Base-by-base conservation (phyloP, 2,797 vertebrate species). In the Sebastes taczanowskii region DNA sequence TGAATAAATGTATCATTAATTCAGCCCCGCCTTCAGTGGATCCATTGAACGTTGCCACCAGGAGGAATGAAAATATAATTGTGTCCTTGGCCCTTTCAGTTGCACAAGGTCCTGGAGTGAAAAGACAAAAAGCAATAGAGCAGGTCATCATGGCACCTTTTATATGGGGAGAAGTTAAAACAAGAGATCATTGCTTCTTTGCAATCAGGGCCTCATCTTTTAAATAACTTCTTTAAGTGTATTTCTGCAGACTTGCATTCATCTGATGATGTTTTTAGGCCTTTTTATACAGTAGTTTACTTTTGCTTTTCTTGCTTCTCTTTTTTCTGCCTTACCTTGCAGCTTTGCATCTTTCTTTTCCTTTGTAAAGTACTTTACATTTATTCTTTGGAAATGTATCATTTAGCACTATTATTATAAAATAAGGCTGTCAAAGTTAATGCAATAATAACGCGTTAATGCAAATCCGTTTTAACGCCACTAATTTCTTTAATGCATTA, bases 1-100 rank as follows among this genome's bases (percentile, higher is more conserved):
- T 93, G 91, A 94, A 94, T 93, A 91, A 93, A 92, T 90, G 89
- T 94, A 92, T 91, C 89, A 86, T 93, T 91, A 93, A 91, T 92
- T 86, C 88, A 76, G 77, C 82, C 71, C 82, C 76, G 83, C 85
- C 87, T 88, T 93, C 63, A 80, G 81, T 90, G 86, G 72, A 86
- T 87, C 85, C 70, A 58, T 78, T 86, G 77, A 86, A 85, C 53
- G 72, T 84, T 58, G 87, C 92, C 89, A 91, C 74, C 27, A 87
- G 89, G 84, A 90, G 89, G 82, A 90, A 88, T 84, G 83, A 78
- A 92, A 88, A 73, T 84, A 74, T 88, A 88, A 92, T 93, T 88
- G 90, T 83, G 85, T 88, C 75, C 78, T 70, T 38, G 14, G 72
- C 81, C 79, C 55, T 77, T 88, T 85, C 62, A 7, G 20, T 84